Evolutionary conservation across 2,797 vertebrate genomes (phyloP), one percentile per base, ranked within the genome.

Genomic region (Eurystomus glaucurus): DNA sequence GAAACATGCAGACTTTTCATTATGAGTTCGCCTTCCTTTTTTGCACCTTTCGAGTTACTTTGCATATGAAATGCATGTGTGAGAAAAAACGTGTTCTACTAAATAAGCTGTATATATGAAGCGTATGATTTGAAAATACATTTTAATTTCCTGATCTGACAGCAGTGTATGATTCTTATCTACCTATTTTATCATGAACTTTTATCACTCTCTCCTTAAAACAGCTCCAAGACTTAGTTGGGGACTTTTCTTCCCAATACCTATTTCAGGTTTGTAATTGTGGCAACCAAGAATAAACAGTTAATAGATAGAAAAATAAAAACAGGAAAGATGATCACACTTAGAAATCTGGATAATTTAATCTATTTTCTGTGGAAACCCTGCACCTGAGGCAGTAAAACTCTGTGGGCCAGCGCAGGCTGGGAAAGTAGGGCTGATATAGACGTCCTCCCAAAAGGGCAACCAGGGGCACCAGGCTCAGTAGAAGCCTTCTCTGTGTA

Each of bases 381-480:
- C 22, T 25, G 25, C 25, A 25, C 50, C 25, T 23, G 14, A 22
- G 50, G 22, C 50, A 51, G 25, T 51, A 51, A 12, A 51, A 29
- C 10, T 14, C 18, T 13, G 3, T 37, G 26, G 7, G 20, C 21
- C 16, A 48, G 16, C 39, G 65, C 10, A n/a, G 46, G 31, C 60
- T 60, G 52, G 25, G 54, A 74, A 72, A 66, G 17, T 7, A 48
- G 12, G 52, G 33, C 33, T 48, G n/a, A 35, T 1, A 2, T 7
- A 51, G 23, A 43, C 33, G 52, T 71, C 45, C 45, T 65, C 54
- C 46, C 9, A 26, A 51, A 54, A 68, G 18, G 14, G 46, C 46
- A 46, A 48, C 0, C 0, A 17, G 14, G 9, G 14, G 29, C 39
- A 71, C 25, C 35, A 43, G 31, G 28, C 22, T 43, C 2, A 0